A percentile compares a stretch with the other conserved stretches of the same genome.
These are phyloP conservation scores for Drosophila subquinaria DNA, from an alignment of 2,888 invertebrate genomes.

Conservation along the genomic window DNA sequence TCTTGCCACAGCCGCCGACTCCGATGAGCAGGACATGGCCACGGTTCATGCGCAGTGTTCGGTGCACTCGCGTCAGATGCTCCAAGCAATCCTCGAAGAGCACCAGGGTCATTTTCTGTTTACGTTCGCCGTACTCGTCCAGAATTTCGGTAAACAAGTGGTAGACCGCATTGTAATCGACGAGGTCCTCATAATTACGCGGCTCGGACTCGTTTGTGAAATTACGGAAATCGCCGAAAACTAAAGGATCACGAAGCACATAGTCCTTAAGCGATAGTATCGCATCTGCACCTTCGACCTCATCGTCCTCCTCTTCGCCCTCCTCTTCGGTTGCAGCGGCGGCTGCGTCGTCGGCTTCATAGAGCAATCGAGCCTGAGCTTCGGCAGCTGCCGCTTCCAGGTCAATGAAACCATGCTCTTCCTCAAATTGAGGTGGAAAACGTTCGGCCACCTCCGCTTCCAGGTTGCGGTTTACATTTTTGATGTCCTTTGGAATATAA, in stretches of 20 bases:
- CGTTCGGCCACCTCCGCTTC: conserved; percentile 87
- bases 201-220: conserved; percentile 92
- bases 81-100: conserved; percentile 96
- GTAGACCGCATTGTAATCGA: conserved; percentile 96
- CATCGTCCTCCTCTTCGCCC: conserved; percentile 54
- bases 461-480: conserved; percentile 88
- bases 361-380: conserved; percentile 63
- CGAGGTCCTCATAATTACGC: conserved; percentile 94
- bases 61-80: conserved; percentile 94
- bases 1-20: conserved; percentile 96
- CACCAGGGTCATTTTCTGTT: conserved; percentile 91
- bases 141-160: conserved; percentile 95
- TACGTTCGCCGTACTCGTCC: conserved; percentile 93
- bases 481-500: conserved; percentile 87
- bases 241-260: conserved; percentile 91
- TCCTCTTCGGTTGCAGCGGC: conserved; percentile 51
- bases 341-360: conserved; percentile 51
- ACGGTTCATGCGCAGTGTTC: conserved; percentile 91
- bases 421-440: conserved; percentile 79
- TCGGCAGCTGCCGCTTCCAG: conserved; percentile 63
- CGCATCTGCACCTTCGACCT: conserved; percentile 38
- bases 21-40: conserved; percentile 95
- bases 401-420: conserved; percentile 75
- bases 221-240: conserved; percentile 96
- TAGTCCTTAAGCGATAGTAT: conserved; percentile 87